Evolutionary conservation across 2,888 invertebrate genomes (phyloP), one percentile per base, ranked within the genome.

Genomic region (Mechanitis mazaeus): DNA sequence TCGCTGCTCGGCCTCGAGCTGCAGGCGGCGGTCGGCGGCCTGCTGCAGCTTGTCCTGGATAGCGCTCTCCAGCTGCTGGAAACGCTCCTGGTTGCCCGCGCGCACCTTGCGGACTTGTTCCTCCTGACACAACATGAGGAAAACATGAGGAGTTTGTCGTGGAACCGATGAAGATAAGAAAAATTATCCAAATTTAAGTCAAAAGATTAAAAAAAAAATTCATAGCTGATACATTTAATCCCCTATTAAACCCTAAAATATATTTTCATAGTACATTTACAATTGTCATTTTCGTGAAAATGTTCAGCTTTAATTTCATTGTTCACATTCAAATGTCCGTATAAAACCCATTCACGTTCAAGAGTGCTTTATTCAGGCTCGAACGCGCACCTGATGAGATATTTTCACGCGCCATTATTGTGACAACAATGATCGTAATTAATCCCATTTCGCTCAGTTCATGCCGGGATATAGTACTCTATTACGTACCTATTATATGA

Each of bases 21-120:
- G 92, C 75, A 93, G 93, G 56, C 95, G 93, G 75, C 96, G 94
- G 75, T 92, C 92, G 73, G 94, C 93, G 60, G 86, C 85, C 70
- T 83, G 85, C 74, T 81, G 80, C 74, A 89, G 79, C 80, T 89
- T 90, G 76, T 85, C 85, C 80, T 94, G 93, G 74, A 95, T 94
- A 72, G 94, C 91, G 70, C 87, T 87, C 81, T 94, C 94, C 64
- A 95, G 85, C 79, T 93, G 93, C 74, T 92, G 92, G 79, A 94
- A 93, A 73, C 93, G 92, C 76, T 93, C 92, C 75, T 91, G 91
- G 87, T 94, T 93, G 72, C 92, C 91, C 60, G 92, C 87, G 73
- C 94, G 93, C 64, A 95, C 94, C 72, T 94, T 93, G 80, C 91
- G 91, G 46, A 94, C 94, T 81, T 94, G 94, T 67, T 94, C 94